phyloP scores from a whole-genome alignment of 2,797 vertebrate species.

The Coreius guichenoti region DNA sequence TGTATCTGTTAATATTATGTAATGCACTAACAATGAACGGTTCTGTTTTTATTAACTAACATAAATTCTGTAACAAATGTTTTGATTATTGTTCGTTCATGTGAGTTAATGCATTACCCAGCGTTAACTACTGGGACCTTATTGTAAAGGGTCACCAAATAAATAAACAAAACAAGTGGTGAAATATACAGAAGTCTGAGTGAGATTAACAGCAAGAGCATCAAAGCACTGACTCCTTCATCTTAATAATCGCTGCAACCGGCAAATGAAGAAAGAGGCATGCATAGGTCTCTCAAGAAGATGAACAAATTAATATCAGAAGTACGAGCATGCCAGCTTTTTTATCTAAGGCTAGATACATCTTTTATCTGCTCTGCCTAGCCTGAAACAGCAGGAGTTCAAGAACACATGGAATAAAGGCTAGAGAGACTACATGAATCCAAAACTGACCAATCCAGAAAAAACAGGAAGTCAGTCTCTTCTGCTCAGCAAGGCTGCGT shows the following conservation, averaged over 20 bases:
- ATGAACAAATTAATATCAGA: conserved; percentile 27
- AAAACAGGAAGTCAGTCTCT: not conserved
- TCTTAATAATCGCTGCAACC: conserved; percentile 10
- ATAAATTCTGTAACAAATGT: not conserved
- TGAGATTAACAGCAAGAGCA: conserved; percentile 45
- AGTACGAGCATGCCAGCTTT: not conserved
- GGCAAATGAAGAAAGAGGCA: conserved; percentile 12
- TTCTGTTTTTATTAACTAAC: not conserved
- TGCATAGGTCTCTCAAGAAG: not conserved
- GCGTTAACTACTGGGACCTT: not conserved
- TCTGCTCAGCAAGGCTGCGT: not conserved
- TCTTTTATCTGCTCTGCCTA: not conserved
- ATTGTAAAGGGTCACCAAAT: not conserved
- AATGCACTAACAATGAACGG: not conserved
- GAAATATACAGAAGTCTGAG: conserved; percentile 37
- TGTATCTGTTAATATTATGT: too few species aligned
- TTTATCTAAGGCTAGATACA: not conserved
- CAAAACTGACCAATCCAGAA: not conserved
- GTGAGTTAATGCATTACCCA: not conserved
- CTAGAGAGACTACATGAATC: not conserved
- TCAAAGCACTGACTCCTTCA: not conserved
- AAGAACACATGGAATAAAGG: not conserved
- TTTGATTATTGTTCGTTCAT: not conserved
- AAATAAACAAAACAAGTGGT: not conserved
- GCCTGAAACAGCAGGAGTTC: not conserved